phyloP scores from a whole-genome alignment of 1,140 invertebrate species.

The Ceratina australensis region DNA sequence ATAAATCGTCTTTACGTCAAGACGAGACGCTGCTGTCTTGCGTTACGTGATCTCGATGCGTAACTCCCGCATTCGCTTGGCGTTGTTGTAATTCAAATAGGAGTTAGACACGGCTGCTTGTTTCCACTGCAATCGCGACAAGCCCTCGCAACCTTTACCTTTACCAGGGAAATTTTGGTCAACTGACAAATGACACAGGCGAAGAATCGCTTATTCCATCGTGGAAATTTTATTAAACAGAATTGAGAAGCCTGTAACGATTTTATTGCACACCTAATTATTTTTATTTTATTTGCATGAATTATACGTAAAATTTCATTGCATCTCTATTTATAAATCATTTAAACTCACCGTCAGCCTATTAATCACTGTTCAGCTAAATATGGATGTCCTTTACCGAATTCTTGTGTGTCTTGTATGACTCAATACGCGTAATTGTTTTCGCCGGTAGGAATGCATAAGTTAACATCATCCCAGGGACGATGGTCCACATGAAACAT shows the following conservation, averaged over 20 bases:
- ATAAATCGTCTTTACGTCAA: conserved; percentile 24
- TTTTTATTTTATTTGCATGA: no score
- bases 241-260: no score
- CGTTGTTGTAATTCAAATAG: background rate
- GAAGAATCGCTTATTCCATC: background rate
- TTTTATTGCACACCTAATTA: no score
- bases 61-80: background rate
- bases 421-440: no score
- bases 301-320: no score
- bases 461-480: background rate
- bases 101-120: background rate
- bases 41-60: conserved; percentile 2
- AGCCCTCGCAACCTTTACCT: background rate
- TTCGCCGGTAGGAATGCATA: background rate
- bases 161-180: background rate
- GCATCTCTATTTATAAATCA: no score
- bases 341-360: no score
- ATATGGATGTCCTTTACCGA: no score
- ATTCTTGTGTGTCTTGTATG: no score
- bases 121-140: background rate
- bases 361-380: no score
- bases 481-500: background rate
- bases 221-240: background rate
- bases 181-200: background rate
- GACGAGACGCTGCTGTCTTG: background rate